phyloP scores from a whole-genome alignment of 2,113 vertebrate genomes.

The Nycticorax nycticorax region DNA sequence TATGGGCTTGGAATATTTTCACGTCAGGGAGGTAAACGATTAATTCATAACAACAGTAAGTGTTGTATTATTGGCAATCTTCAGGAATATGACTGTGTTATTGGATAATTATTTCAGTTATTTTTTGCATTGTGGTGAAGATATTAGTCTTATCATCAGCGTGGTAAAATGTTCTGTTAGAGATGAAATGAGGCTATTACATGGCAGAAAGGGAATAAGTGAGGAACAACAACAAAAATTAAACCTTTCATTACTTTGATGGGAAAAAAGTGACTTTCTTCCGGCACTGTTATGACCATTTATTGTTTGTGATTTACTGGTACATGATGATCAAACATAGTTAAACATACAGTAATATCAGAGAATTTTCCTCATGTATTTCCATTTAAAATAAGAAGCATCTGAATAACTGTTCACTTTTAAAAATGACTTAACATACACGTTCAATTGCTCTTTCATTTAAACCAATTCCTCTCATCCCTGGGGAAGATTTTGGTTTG shows the following conservation, averaged over 20 bases:
- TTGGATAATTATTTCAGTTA: not conserved
- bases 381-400: not conserved
- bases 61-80: not conserved
- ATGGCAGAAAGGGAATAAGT: not conserved
- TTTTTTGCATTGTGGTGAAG: not conserved
- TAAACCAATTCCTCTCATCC: not conserved
- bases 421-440: not conserved
- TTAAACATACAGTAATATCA: not conserved
- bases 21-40: accelerated
- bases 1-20: accelerated
- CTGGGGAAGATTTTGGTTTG: not conserved
- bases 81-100: not conserved
- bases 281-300: not conserved
- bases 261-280: not conserved
- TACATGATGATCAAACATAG: not conserved
- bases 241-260: not conserved
- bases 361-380: not conserved
- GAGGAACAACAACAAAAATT: not conserved
- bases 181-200: not conserved
- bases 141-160: not conserved
- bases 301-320: not conserved
- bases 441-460: not conserved
- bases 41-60: not conserved
- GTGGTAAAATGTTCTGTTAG: not conserved
- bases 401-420: not conserved